Conservation (phyloP, 2,797 vertebrate species). For the Manis pentadactyla region DNA sequence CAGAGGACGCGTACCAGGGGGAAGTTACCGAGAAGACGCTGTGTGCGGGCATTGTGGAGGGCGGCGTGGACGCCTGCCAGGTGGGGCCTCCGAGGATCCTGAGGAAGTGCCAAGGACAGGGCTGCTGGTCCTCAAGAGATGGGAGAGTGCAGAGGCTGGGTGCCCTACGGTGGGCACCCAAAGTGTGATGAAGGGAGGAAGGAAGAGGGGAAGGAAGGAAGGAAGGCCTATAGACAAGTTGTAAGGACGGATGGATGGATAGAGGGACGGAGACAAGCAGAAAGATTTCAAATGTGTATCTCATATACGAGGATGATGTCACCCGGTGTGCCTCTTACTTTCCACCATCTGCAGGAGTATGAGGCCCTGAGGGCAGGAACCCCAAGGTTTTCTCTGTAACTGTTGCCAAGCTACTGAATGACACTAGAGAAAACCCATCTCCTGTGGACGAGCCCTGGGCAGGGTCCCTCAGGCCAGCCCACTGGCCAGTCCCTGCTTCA, state of each 20-base stretch:
- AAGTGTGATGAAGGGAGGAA: neutral
- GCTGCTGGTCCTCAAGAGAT: neutral
- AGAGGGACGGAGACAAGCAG: neutral
- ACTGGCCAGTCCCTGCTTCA: neutral
- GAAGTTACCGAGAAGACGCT: slow-evolving; percentile 91
- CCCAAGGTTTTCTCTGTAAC: neutral
- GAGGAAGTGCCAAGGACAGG: neutral
- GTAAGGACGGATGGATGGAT: neutral
- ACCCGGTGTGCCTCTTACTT: neutral
- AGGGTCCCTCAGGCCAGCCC: too few relatives aligned
- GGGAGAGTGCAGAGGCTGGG: neutral
- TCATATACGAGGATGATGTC: neutral
- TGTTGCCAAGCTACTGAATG: neutral
- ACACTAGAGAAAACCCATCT: neutral
- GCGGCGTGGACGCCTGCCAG: slow-evolving; percentile 94
- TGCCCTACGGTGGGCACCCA: neutral
- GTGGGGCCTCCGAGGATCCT: slow-evolving; percentile 82
- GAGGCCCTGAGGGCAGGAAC: neutral
- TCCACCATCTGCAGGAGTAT: neutral
- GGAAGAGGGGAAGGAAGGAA: neutral
- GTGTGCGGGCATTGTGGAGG: slow-evolving; percentile 91
- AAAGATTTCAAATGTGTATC: neutral
- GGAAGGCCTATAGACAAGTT: neutral
- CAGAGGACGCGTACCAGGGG: slow-evolving; percentile 85
- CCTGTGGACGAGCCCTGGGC: neutral